These are phyloP conservation scores for Picathartes gymnocephalus DNA, from an alignment of 2,113 vertebrate species.

Conservation along the genomic window DNA sequence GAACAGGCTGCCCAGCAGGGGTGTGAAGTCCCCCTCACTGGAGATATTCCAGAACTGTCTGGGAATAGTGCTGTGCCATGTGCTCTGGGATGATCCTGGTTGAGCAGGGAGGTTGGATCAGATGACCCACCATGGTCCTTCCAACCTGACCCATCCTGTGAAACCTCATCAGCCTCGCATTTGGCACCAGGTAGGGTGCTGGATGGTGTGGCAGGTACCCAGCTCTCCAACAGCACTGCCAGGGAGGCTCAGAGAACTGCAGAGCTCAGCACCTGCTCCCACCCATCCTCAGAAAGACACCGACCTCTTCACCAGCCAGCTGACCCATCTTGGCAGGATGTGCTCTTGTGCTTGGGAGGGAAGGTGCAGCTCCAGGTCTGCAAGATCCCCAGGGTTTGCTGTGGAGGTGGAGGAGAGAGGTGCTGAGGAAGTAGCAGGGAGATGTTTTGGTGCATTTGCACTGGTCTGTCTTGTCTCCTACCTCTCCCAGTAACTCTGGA, in stretches of 20 bases:
- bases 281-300: accelerated
- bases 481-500: neutral
- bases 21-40: neutral
- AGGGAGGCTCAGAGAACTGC: neutral
- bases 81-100: neutral
- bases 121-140: neutral
- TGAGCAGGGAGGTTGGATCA: neutral
- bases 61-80: neutral
- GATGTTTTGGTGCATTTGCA: neutral
- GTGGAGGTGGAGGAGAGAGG: neutral
- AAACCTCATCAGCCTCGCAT: accelerated
- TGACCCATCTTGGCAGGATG: neutral
- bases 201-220: neutral
- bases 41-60: neutral
- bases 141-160: neutral
- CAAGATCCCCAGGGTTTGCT: neutral
- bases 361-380: neutral
- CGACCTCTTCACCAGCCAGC: accelerated
- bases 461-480: accelerated
- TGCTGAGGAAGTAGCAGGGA: neutral
- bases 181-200: neutral
- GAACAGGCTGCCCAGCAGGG: neutral
- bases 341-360: neutral
- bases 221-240: accelerated
- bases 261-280: neutral